Conservation (phyloP, 2,888 invertebrate genomes). For the Ernsta delagoae region DNA sequence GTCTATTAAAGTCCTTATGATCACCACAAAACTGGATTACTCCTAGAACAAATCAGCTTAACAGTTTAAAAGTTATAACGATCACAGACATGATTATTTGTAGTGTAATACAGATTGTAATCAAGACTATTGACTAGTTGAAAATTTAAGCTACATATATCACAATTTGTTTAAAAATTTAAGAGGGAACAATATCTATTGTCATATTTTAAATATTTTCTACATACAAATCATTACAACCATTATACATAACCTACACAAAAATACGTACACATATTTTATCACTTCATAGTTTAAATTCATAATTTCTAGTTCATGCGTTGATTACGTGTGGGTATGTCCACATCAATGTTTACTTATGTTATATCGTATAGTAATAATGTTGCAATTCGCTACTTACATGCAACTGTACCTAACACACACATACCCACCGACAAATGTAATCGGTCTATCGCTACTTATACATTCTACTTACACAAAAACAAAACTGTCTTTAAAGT, state of each 20-base stretch:
- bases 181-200: background rate
- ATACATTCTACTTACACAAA: conserved; percentile 50
- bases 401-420: conserved; percentile 74
- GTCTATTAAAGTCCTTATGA: too few species aligned
- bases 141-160: too few species aligned
- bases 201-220: background rate
- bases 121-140: background rate
- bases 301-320: conserved; percentile 58
- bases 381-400: conserved; percentile 61
- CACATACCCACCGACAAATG: conserved; percentile 64
- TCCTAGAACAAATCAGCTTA: conserved; percentile 10
- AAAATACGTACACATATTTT: background rate
- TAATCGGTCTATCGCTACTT: conserved; percentile 63
- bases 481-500: conserved; percentile 50
- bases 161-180: background rate
- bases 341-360: conserved; percentile 45
- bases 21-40: background rate
- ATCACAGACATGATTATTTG: background rate
- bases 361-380: conserved; percentile 45
- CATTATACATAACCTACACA: background rate
- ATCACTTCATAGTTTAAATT: conserved; percentile 8
- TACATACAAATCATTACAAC: conserved; percentile 6
- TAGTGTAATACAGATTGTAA: background rate
- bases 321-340: conserved; percentile 49
- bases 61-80: background rate